These are phyloP conservation scores for Congeria kusceri DNA, from an alignment of 2,888 invertebrate species.

Conservation along the genomic window DNA sequence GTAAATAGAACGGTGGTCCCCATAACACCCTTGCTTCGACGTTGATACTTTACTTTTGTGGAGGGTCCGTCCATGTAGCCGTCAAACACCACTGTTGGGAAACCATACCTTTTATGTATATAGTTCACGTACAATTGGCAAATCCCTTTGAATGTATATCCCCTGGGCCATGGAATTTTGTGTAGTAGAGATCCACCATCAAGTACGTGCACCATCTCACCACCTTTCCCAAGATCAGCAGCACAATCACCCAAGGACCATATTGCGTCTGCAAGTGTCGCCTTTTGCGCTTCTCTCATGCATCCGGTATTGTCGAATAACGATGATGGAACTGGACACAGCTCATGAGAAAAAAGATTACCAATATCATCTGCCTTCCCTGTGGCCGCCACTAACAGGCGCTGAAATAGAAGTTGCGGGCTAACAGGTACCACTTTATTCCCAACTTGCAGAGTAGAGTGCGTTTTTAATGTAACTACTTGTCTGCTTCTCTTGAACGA, in stretches of 20 bases:
- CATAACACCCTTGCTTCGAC: slow-evolving; percentile 46
- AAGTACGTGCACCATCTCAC: slow-evolving; percentile 17
- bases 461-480: slow-evolving; percentile 39
- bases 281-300: slow-evolving; percentile 36
- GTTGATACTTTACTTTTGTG: slow-evolving; percentile 55
- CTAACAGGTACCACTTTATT: slow-evolving; percentile 55
- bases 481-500: slow-evolving; percentile 55
- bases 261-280: slow-evolving; percentile 38
- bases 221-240: neutral
- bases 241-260: slow-evolving; percentile 34
- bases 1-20: slow-evolving; percentile 54
- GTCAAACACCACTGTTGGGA: slow-evolving; percentile 40
- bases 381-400: slow-evolving; percentile 48
- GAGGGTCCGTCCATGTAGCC: slow-evolving; percentile 42
- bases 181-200: slow-evolving; percentile 57
- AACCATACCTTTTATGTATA: neutral
- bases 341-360: slow-evolving; percentile 2
- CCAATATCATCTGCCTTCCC: slow-evolving; percentile 3
- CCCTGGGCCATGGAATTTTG: slow-evolving; percentile 46
- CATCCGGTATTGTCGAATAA: slow-evolving; percentile 46
- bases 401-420: slow-evolving; percentile 64
- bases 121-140: slow-evolving; percentile 21
- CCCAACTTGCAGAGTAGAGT: slow-evolving; percentile 31
- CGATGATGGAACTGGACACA: slow-evolving; percentile 34
- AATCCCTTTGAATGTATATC: slow-evolving; percentile 33